Evolutionary conservation across 2,113 vertebrate genomes (phyloP).

Genomic region (Sinosuthora webbiana): DNA sequence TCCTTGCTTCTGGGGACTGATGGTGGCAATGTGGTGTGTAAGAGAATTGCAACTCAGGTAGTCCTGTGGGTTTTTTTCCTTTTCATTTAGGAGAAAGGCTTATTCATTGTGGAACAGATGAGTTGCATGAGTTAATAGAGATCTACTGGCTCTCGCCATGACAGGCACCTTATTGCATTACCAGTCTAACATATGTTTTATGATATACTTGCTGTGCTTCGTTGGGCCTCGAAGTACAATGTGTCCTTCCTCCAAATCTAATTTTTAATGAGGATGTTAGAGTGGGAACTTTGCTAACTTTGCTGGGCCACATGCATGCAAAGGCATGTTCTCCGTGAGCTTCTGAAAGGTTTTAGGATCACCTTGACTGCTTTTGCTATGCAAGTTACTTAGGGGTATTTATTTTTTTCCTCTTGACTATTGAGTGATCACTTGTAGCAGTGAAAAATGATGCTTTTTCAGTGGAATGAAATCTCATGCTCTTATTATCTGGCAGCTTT

Average conservation of each 20-base stretch:
- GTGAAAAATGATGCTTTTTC: neutral
- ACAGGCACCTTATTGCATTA: constrained; percentile 7
- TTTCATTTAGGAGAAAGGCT: neutral
- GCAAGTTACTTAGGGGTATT: neutral
- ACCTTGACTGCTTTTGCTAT: neutral
- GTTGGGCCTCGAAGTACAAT: neutral
- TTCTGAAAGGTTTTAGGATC: neutral
- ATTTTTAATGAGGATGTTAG: neutral
- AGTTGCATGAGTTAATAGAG: neutral
- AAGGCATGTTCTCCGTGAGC: neutral
- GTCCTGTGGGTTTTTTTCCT: neutral
- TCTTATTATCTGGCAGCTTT: neutral
- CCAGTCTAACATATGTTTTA: neutral
- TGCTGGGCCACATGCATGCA: neutral
- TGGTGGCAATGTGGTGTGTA: neutral
- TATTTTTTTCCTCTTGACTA: neutral
- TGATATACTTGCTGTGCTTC: neutral
- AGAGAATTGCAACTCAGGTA: neutral
- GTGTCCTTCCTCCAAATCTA: neutral
- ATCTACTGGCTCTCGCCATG: neutral
- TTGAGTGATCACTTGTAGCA: neutral
- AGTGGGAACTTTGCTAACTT: neutral
- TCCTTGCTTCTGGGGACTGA: neutral
- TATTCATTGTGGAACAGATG: neutral
- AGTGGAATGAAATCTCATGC: neutral